Conservation (phyloP, 2,797 vertebrate genomes). For the Gallinago solitaria region DNA sequence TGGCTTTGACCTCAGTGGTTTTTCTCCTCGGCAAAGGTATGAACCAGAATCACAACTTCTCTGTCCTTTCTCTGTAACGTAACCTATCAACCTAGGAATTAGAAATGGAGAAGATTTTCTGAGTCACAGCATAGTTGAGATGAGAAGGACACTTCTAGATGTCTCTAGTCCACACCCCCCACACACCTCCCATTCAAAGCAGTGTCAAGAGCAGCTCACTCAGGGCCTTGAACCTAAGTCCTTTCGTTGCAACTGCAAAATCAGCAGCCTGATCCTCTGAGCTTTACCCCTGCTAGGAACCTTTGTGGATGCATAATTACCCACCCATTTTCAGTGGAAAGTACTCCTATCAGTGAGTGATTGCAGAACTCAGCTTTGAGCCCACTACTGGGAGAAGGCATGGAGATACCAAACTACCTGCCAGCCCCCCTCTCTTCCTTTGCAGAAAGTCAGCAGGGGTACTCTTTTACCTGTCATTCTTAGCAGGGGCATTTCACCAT, state of each 20-base stretch:
- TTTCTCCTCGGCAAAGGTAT: background rate
- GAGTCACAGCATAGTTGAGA: background rate
- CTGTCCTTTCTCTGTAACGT: background rate
- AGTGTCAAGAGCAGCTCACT: background rate
- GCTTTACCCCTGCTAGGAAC: background rate
- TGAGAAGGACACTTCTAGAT: background rate
- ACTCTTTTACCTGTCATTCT: background rate
- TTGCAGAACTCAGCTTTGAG: background rate
- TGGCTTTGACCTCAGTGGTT: background rate
- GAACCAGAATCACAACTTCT: background rate
- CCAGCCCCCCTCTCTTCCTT: background rate
- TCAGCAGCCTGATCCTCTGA: background rate
- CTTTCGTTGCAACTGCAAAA: background rate
- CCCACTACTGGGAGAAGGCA: background rate
- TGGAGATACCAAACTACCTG: background rate
- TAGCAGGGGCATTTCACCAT: background rate
- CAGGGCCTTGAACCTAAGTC: background rate
- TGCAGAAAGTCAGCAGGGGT: background rate
- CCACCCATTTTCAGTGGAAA: background rate
- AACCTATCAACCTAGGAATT: background rate
- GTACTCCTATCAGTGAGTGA: background rate
- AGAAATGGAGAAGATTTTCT: background rate
- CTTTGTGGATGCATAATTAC: background rate
- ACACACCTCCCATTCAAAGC: background rate
- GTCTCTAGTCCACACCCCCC: background rate